Evolutionary conservation across 2,797 vertebrate genomes (phyloP).

Genomic region (Chelmon rostratus): DNA sequence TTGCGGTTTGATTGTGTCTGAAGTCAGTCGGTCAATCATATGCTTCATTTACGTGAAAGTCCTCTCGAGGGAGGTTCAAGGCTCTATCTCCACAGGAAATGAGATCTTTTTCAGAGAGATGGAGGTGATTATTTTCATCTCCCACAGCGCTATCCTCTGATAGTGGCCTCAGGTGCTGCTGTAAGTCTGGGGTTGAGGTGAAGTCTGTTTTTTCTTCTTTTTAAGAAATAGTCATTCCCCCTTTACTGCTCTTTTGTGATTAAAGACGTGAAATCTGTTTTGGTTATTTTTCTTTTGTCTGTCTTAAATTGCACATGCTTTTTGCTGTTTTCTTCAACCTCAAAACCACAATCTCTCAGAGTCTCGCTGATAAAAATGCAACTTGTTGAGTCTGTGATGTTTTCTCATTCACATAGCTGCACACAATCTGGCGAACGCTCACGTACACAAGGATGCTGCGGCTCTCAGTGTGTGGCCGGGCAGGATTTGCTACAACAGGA

Average conservation of each 20-base stretch:
- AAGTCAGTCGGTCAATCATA: conserved; percentile 14
- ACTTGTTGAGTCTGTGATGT: conserved; percentile 27
- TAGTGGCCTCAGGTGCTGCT: conserved; percentile 18
- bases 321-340: background rate
- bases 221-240: background rate
- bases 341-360: conserved; percentile 17
- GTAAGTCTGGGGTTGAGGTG: background rate
- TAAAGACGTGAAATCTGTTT: background rate
- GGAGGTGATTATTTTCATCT: conserved; percentile 38
- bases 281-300: conserved; percentile 7
- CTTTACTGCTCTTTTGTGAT: background rate
- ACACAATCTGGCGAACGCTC: background rate
- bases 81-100: conserved; percentile 23
- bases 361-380: background rate
- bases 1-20: background rate
- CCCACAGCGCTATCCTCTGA: conserved; percentile 10
- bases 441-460: background rate
- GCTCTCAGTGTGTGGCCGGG: conserved; percentile 56
- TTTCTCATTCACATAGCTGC: conserved; percentile 9
- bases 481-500: conserved; percentile 55
- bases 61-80: background rate
- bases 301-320: background rate
- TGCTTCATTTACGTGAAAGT: background rate
- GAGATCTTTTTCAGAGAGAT: conserved; percentile 36
- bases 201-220: background rate